Conservation (phyloP, 2,888 invertebrate genomes). For the Meghimatium bilineatum region DNA sequence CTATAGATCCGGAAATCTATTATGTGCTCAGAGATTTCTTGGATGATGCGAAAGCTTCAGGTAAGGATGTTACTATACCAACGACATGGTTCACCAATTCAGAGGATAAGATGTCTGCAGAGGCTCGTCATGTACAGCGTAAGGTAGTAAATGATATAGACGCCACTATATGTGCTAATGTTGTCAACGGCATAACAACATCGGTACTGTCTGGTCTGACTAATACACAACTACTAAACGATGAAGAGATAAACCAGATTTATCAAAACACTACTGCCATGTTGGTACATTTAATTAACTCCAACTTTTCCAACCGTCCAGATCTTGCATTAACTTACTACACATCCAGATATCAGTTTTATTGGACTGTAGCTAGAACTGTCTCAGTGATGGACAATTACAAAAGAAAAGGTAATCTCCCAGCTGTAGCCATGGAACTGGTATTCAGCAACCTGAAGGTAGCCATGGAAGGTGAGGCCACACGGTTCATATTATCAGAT, state of each 20-base stretch:
- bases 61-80: slow-evolving; percentile 9
- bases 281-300: background rate
- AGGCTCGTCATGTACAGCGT: background rate
- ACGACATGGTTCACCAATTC: background rate
- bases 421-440: background rate
- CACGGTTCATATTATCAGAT: background rate
- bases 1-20: slow-evolving; percentile 9
- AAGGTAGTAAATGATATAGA: slow-evolving; percentile 65
- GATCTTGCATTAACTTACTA: background rate
- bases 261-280: slow-evolving; percentile 11
- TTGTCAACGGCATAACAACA: slow-evolving; percentile 64
- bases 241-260: slow-evolving; percentile 33
- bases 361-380: slow-evolving; percentile 13
- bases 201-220: slow-evolving; percentile 61
- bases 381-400: slow-evolving; percentile 9
- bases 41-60: background rate
- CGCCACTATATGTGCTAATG: slow-evolving; percentile 66
- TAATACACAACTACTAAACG: slow-evolving; percentile 58
- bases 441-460: background rate
- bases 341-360: background rate
- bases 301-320: background rate
- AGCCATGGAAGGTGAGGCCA: slow-evolving; percentile 18
- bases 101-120: background rate
- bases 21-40: background rate
- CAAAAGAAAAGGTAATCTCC: background rate